Conservation (phyloP, 2,888 invertebrate species). For the Drosophila borborema region DNA sequence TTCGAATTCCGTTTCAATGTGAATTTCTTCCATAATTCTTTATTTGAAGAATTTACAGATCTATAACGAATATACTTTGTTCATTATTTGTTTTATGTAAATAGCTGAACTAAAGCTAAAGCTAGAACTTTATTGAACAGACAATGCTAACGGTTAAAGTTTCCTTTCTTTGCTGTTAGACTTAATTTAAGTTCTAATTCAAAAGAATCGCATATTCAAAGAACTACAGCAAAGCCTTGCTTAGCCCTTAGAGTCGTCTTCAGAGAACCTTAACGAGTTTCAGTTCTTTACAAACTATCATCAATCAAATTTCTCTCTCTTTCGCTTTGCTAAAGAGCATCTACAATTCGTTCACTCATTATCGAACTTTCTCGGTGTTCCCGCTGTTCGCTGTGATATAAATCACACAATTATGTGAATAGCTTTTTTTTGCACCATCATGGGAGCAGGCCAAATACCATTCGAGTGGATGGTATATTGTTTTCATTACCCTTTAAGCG, state of each 20-base stretch:
- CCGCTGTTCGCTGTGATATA: slow-evolving; percentile 53
- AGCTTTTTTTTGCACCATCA: slow-evolving; percentile 53
- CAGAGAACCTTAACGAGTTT: too few species aligned
- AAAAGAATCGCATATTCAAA: too few species aligned
- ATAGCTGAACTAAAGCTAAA: not conserved
- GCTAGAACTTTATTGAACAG: not conserved
- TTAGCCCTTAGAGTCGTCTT: too few species aligned
- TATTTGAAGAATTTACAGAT: not conserved
- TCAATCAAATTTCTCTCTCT: too few species aligned
- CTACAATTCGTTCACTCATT: slow-evolving; percentile 8
- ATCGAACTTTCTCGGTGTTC: not conserved
- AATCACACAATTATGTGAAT: slow-evolving; percentile 58
- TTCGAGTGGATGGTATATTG: slow-evolving; percentile 58
- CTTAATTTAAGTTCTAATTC: too few species aligned
- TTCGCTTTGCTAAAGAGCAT: slow-evolving; percentile 2
- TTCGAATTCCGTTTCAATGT: not conserved
- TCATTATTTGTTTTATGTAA: too few species aligned
- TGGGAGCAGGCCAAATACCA: slow-evolving; percentile 53
- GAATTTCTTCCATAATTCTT: not conserved
- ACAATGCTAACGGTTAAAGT: too few species aligned
- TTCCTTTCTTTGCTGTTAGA: too few species aligned
- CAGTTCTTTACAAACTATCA: too few species aligned
- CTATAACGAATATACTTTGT: not conserved
- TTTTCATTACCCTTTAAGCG: not conserved
- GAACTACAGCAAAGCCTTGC: too few species aligned